Evolutionary conservation across 2,888 invertebrate genomes (phyloP).

Genomic region (Diadromus collaris): DNA sequence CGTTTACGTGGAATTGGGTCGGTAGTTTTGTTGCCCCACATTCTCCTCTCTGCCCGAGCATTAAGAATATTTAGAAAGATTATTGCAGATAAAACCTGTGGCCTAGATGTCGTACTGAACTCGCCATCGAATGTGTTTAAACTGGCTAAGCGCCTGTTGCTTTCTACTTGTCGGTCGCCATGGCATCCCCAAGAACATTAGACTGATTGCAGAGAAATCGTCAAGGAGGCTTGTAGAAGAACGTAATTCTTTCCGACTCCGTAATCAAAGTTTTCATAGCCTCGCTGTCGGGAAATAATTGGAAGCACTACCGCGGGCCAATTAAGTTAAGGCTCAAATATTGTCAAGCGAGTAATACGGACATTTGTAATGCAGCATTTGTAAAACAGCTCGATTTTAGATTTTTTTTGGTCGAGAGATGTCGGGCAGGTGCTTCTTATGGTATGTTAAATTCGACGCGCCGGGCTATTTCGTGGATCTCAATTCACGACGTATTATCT

Average conservation of each 20-base stretch:
- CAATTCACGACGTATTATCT: not conserved
- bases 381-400: too few species aligned
- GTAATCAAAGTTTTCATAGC: not conserved
- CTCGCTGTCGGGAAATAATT: not conserved
- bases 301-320: slow-evolving; percentile 10
- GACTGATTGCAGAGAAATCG: slow-evolving; percentile 9
- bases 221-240: slow-evolving; percentile 17
- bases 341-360: too few species aligned
- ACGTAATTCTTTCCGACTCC: not conserved
- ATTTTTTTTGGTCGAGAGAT: not conserved
- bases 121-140: slow-evolving; percentile 9
- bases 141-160: not conserved
- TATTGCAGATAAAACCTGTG: not conserved
- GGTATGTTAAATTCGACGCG: not conserved
- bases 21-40: not conserved
- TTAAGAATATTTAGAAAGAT: not conserved
- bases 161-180: slow-evolving; percentile 17
- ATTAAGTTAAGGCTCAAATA: slow-evolving; percentile 5
- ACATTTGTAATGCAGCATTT: too few species aligned
- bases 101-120: not conserved
- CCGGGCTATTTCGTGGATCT: not conserved
- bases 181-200: slow-evolving; percentile 7
- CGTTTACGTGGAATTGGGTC: not conserved
- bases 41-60: not conserved
- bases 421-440: not conserved